Evolutionary conservation across 1,140 invertebrate genomes (phyloP), one percentile per base, ranked within the genome.

Genomic region (Bombus superbus): DNA sequence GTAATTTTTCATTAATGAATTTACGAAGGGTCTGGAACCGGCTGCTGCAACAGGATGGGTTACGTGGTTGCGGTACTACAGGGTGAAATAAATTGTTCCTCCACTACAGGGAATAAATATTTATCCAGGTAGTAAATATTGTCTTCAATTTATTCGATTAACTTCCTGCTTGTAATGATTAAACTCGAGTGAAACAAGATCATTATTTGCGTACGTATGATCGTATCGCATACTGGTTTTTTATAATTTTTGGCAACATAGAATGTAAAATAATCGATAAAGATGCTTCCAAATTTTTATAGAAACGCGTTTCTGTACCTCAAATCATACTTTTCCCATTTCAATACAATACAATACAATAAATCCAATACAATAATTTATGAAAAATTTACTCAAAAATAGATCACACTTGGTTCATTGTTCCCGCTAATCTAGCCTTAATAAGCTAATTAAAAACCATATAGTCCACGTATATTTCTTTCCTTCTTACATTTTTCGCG

Each of bases 1-100:
- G 78, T 92, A 92, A 92, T 89, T 91, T 83, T 88, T 69, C 72
- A 25, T 80, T 81, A 89, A 89, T 89, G 79, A 89, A 86, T 88
- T 79, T 71, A 79, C 83, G 32, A 44, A 75, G 40, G 71, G 42
- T 42, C 32, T n/a, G 35, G 3, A 22, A 42, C 42, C 25, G 57
- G 40, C 10, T 15, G 40, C 13, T 42, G 38, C 42, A 32, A 66
- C 53, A 40, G 73, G 73, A 75, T 32, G 18, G 59, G 10, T 8
- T 64, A n/a, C 40, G 42, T 47, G 72, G 72, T 28, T 74, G 6
- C 28, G 8, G 3, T 22, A 32, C n/a, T 47, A 9, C 9, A 44
- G 22, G 40, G 15, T 66, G 3, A 18, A 66, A 66, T 66, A 66
- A 35, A 66, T 80, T 18, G 22, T 42, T 40, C 38, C 57, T 3